These are phyloP conservation scores for Tyrannus savana DNA, from an alignment of 2,113 vertebrate genomes.

Conservation along the genomic window DNA sequence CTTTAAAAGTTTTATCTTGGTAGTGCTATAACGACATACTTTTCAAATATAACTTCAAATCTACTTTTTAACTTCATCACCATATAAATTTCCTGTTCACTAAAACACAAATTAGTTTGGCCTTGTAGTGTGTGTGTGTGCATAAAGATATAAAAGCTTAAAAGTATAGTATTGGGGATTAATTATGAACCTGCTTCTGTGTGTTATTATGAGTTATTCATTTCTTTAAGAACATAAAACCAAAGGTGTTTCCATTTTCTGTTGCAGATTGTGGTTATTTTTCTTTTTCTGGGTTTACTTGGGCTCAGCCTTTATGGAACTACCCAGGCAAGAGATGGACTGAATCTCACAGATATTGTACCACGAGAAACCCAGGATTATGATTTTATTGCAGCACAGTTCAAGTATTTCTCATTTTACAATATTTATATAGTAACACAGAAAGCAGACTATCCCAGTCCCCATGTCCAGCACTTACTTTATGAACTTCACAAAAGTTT, in stretches of 20 bases:
- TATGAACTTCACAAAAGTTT: constrained; percentile 93
- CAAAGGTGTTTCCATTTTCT: not conserved
- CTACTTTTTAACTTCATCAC: not conserved
- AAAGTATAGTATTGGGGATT: not conserved
- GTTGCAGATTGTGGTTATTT: constrained; percentile 88
- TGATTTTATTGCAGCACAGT: constrained; percentile 95
- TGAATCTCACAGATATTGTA: constrained; percentile 95
- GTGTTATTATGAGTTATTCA: not conserved
- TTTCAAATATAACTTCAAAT: not conserved
- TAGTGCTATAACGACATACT: not conserved
- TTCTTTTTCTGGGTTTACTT: constrained; percentile 90
- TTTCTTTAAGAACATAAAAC: not conserved
- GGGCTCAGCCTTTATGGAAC: constrained; percentile 94
- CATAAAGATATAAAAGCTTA: not conserved
- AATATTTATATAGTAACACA: constrained; percentile 98
- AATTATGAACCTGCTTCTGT: not conserved
- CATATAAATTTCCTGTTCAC: not conserved
- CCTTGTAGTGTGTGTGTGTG: not conserved
- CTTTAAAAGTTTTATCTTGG: not conserved
- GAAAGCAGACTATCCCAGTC: constrained; percentile 86
- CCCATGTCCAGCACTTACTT: constrained; percentile 83
- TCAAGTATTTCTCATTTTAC: constrained; percentile 98
- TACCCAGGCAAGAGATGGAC: constrained; percentile 90
- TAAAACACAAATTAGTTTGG: not conserved
- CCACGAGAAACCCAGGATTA: constrained; percentile 94